phyloP scores from a whole-genome alignment of 2,888 invertebrate species.

The Agonopterix alstromeriana region DNA sequence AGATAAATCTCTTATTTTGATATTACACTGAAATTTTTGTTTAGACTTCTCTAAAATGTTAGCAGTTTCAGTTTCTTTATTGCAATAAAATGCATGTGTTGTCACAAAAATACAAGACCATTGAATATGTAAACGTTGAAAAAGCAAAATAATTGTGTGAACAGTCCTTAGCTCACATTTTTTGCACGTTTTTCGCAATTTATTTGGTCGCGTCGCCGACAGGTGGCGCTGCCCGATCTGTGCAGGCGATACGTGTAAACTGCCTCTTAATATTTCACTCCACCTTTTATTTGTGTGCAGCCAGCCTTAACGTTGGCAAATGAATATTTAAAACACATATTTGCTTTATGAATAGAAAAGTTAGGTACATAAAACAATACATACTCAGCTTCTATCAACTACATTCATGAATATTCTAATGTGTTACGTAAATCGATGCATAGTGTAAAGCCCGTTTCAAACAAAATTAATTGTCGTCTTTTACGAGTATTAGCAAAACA shows the following conservation, averaged over 20 bases:
- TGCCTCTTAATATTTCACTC: conserved; percentile 56
- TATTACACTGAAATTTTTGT: too few species aligned
- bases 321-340: conserved; percentile 3
- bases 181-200: conserved; percentile 36
- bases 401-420: conserved; percentile 5
- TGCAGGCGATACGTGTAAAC: conserved; percentile 49
- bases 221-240: conserved; percentile 56
- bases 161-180: conserved; percentile 21
- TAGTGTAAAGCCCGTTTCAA: neutral
- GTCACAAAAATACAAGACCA: too few species aligned
- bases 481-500: conserved; percentile 16
- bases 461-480: conserved; percentile 2
- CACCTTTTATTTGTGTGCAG: conserved; percentile 47
- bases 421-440: conserved; percentile 2
- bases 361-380: neutral
- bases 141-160: neutral
- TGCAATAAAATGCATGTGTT: too few species aligned
- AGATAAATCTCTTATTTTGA: too few species aligned
- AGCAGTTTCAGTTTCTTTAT: too few species aligned
- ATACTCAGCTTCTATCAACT: neutral
- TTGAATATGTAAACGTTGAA: too few species aligned
- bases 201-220: conserved; percentile 54
- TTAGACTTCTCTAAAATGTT: too few species aligned
- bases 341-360: neutral
- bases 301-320: conserved; percentile 26